Percentiles rank a stretch among this genome's conserved stretches.
Conservation (phyloP, 2,797 vertebrate species). For the Protonibea diacanthus region DNA sequence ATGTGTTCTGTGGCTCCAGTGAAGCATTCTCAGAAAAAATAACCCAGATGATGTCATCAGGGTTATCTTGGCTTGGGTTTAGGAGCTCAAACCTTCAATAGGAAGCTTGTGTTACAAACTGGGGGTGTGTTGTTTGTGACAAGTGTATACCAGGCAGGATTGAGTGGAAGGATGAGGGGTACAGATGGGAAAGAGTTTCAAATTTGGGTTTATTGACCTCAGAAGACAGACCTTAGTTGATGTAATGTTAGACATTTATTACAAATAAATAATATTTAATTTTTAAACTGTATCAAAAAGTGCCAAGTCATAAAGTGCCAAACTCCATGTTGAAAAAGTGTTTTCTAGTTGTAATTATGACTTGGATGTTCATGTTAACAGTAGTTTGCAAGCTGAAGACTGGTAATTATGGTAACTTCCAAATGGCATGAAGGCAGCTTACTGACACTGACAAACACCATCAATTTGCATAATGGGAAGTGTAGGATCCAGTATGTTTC, state of each 20-base stretch:
- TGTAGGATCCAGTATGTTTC: neutral
- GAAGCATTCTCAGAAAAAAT: neutral
- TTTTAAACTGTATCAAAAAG: neutral
- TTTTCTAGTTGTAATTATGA: slow-evolving; percentile 10
- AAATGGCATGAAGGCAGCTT: neutral
- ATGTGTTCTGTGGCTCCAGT: neutral
- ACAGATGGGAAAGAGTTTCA: neutral
- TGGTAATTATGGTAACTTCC: slow-evolving; percentile 11
- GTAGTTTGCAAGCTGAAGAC: slow-evolving; percentile 19
- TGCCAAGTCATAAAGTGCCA: neutral
- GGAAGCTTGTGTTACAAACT: neutral
- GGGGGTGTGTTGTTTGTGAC: neutral
- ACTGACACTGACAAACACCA: neutral
- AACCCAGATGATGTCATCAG: neutral
- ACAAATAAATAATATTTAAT: neutral
- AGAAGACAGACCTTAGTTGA: neutral
- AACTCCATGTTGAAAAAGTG: neutral
- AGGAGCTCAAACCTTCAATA: neutral
- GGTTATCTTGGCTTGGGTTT: neutral
- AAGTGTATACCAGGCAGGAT: neutral
- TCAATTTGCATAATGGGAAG: neutral
- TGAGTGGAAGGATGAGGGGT: neutral
- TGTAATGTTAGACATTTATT: neutral
- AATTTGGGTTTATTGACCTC: neutral
- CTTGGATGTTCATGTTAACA: neutral